Conservation (phyloP, 53 echinoderm and acorn worm genomes). For the Zoroaster sp. region DNA sequence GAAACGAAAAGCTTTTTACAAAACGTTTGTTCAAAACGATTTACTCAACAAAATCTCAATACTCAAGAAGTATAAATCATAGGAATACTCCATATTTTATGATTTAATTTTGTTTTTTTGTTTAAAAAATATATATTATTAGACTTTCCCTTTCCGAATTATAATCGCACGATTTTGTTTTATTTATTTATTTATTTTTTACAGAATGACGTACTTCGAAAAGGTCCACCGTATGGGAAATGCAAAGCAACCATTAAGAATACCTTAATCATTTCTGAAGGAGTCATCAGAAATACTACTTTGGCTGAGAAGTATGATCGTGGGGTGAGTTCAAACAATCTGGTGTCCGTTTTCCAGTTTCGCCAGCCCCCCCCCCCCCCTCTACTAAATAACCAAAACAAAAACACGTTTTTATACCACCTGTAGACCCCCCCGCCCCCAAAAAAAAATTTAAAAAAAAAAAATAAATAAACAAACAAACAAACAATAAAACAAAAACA, state of each 20-base stretch:
- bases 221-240: conserved; percentile 17
- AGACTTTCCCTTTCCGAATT: too few species aligned
- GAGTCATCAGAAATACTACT: neutral
- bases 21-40: too few species aligned
- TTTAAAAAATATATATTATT: too few species aligned
- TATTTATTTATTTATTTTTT: neutral
- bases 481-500: too few species aligned
- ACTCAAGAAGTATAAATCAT: too few species aligned
- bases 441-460: neutral
- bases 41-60: too few species aligned
- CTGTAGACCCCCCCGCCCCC: too few species aligned
- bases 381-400: too few species aligned
- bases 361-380: too few species aligned
- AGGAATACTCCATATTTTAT: neutral
- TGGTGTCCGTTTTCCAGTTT: neutral
- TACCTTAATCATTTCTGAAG: neutral
- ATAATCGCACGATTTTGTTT: too few species aligned
- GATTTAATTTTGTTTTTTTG: neutral
- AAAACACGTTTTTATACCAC: too few species aligned
- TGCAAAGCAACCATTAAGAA: neutral
- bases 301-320: conserved; percentile 11
- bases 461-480: neutral
- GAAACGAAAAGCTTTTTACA: too few species aligned
- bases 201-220: conserved; percentile 18
- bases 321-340: neutral